Evolutionary conservation across 2,888 invertebrate species (phyloP).

Genomic region (Drosophila anomalata): DNA sequence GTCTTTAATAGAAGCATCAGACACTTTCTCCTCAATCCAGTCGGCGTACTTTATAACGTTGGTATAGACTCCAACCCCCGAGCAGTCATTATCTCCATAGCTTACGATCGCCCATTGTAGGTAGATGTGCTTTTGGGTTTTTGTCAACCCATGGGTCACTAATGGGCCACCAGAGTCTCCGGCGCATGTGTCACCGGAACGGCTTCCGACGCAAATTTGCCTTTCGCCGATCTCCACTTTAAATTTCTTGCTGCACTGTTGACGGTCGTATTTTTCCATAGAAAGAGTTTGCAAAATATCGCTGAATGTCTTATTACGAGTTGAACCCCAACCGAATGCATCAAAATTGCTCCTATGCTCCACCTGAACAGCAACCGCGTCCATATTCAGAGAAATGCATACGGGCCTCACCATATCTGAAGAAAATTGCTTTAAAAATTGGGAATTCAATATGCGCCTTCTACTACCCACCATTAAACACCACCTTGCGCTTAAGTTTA

Average conservation of each 20-base stretch:
- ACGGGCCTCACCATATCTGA: neutral
- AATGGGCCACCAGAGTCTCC: constrained; percentile 25
- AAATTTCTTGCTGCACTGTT: accelerated
- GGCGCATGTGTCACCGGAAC: neutral
- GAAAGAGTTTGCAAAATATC: neutral
- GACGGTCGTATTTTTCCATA: accelerated
- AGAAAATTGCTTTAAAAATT: neutral
- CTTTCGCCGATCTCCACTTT: accelerated
- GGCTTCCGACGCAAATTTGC: constrained; percentile 2
- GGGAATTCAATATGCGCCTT: no score
- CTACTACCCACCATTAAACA: neutral
- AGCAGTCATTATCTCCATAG: neutral
- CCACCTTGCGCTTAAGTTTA: neutral
- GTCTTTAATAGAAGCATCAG: neutral
- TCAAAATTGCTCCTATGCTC: accelerated
- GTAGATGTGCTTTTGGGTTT: no score
- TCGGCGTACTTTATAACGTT: constrained; percentile 2
- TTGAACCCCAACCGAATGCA: constrained; percentile 12
- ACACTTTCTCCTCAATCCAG: neutral
- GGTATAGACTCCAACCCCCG: constrained; percentile 1
- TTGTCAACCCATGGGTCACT: no score
- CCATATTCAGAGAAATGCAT: neutral
- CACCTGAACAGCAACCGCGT: neutral
- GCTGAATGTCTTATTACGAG: accelerated
- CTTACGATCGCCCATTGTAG: constrained; percentile 7